Base-by-base conservation (phyloP, 92 coral and sea anemone species). In the Porites evermanni region DNA sequence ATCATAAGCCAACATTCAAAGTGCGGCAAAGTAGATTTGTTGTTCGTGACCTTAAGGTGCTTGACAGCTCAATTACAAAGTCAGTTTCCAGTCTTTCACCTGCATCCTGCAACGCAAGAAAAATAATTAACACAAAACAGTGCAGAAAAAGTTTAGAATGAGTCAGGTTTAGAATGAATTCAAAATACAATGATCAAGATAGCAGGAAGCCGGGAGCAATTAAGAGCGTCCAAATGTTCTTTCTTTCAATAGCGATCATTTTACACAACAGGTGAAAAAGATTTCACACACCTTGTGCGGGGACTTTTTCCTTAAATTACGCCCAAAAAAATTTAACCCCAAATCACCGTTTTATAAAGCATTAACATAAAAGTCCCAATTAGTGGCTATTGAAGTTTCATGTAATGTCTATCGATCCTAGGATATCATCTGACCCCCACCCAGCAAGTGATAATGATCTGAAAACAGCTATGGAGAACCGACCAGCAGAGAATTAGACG, bases 21-120 rank as follows among this genome's bases (percentile, higher is more conserved):
- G 47, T 2, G 52, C 52, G 29, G 71, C 24, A 7, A 14, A 53
- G 86, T 1, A 8, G 51, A 3, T 9, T 59, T 51, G 60, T 67
- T 67, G 19, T 69, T 26, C 44, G 75, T 18, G 52, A 26, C 64
- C 51, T 38, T 59, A 47, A 56, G 17, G 12, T 10, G 61, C 61
- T 14, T 11, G 17, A 44, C 58, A 17, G 54, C 20, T 51, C 76
- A 68, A 8, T 16, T 14, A 12, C 10, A 52, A 67, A 70, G 70
- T 17, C 67, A 54, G 65, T 2, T 29, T 26, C 29, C 18, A 20
- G 53, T 44, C n/a, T 72, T 52, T 64, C 58, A 50, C 83, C 56
- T 67, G 50, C 58, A 68, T 38, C 9, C 72, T 67, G 66, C 67
- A 56, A 16, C 13, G 66, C 68, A 56, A 76, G 54, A 76, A 59